phyloP scores from a whole-genome alignment of 23 tunicate species.

The Aplidium turbinatum region DNA sequence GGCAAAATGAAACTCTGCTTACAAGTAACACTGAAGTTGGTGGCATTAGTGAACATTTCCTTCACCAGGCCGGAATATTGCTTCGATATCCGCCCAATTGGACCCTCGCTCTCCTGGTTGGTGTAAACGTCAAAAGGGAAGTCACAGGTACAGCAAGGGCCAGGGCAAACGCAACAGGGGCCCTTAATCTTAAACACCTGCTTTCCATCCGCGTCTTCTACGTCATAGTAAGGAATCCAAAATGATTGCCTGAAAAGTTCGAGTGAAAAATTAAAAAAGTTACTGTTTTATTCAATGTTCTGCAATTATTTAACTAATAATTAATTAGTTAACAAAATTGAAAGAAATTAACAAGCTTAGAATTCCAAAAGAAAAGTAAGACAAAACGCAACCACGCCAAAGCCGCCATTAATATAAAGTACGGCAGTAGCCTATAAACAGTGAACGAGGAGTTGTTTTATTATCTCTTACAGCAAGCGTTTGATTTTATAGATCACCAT shows the following conservation, averaged over 20 bases:
- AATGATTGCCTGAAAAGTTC: slow-evolving; percentile 44
- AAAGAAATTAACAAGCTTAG: no score
- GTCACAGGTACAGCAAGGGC: slow-evolving; percentile 88
- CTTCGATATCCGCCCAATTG: slow-evolving; percentile 66
- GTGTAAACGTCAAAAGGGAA: slow-evolving; percentile 81
- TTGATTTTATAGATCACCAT: no score
- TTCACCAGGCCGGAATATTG: slow-evolving; percentile 67
- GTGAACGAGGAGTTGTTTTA: no score
- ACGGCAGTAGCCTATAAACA: no score
- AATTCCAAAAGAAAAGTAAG: no score
- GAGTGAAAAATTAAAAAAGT: neutral
- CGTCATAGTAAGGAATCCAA: slow-evolving; percentile 75
- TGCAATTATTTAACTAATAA: no score
- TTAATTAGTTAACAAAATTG: no score
- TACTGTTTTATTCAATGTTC: no score
- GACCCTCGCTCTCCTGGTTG: slow-evolving; percentile 25
- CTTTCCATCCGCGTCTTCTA: slow-evolving; percentile 52
- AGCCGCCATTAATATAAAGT: no score
- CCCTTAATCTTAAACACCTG: slow-evolving; percentile 76
- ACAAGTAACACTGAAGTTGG: slow-evolving; percentile 76
- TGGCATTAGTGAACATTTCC: slow-evolving; percentile 89
- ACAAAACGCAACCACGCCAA: no score
- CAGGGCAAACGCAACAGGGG: slow-evolving; percentile 91
- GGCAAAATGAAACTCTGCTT: slow-evolving; percentile 2
- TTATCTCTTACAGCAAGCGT: no score